Evolutionary conservation across 2,797 vertebrate species (phyloP), one percentile per base, ranked within the genome.

Genomic region (Arremon brunneinucha): DNA sequence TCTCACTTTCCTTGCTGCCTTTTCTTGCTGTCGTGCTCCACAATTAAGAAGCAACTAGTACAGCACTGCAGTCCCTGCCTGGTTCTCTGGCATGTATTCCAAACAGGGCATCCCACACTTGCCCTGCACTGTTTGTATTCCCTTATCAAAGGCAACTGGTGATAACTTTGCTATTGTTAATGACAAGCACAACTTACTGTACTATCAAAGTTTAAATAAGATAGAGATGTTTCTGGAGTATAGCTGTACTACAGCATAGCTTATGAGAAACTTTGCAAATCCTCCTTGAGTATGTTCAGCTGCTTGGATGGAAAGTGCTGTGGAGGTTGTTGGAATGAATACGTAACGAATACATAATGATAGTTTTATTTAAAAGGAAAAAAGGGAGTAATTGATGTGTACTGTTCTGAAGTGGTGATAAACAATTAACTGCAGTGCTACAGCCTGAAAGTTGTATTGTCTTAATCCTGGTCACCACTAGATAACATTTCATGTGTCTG

Each of bases 121-220:
- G 34, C 49, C 80, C 60, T 2, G 2, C 32, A 44, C 55, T 96
- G n/a, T 96, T 97, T 96, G 91, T 93, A 53, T 93, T 95, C 30
- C 34, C 43, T 96, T 97, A 97, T 97, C 96, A 3, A 83, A 90
- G 46, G 89, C 50, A 78, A 46, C 55, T 62, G 37, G 80, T 80
- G 95, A 90, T 96, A 97, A 93, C 80, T 95, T 95, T 3, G 0
- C 83, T 88, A 69, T 91, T 96, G 79, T 93, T 94, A 90, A 90
- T 27, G 49, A 41, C 62, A 92, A 75, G 78, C 47, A 67, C 74
- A 87, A 67, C 57, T 92, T 86, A 41, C 17, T 78, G 8, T 83
- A 59, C 90, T 96, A 97, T 97, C 96, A 56, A 88, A 91, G 94
- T 95, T 96, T 95, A 94, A 93, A 94, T 90, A 91, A 94, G 95